Evolutionary conservation across 1,140 invertebrate species (phyloP).

Genomic region (Drosophila tropicalis): DNA sequence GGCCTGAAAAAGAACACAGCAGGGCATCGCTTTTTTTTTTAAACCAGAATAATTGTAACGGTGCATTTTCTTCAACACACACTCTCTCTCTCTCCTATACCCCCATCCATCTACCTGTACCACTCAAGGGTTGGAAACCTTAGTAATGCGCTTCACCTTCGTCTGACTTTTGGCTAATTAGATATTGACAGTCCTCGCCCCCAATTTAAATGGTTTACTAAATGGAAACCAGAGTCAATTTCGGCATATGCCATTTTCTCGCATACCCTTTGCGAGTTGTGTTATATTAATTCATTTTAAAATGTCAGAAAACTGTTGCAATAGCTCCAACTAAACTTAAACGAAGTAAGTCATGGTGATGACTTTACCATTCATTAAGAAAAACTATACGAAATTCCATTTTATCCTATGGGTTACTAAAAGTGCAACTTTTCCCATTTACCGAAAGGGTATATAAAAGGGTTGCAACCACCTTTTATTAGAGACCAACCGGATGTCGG

Average conservation of each 20-base stretch:
- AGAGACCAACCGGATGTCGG: constrained; percentile 47
- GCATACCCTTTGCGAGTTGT: neutral
- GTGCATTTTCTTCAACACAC: constrained; percentile 8
- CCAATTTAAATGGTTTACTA: constrained; percentile 35
- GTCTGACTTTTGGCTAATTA: constrained; percentile 42
- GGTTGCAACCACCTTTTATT: constrained; percentile 4
- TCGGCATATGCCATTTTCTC: neutral
- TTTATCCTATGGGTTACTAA: too few relatives aligned
- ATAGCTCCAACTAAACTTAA: too few relatives aligned
- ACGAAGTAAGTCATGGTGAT: too few relatives aligned
- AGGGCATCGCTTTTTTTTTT: constrained; percentile 61
- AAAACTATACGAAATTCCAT: too few relatives aligned
- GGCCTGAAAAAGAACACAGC: constrained; percentile 31
- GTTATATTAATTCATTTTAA: too few relatives aligned
- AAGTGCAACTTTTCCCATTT: neutral
- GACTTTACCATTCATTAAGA: too few relatives aligned
- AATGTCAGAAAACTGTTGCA: too few relatives aligned
- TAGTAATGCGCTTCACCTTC: constrained; percentile 23
- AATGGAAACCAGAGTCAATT: neutral
- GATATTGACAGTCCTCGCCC: constrained; percentile 47
- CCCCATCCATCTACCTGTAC: constrained; percentile 1
- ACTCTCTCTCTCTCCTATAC: neutral
- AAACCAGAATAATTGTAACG: constrained; percentile 45
- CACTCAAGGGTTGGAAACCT: constrained; percentile 24
- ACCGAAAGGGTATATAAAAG: neutral